These are phyloP conservation scores for Xestoiulus laeticollis DNA, from an alignment of 2,888 invertebrate genomes.

Conservation along the genomic window DNA sequence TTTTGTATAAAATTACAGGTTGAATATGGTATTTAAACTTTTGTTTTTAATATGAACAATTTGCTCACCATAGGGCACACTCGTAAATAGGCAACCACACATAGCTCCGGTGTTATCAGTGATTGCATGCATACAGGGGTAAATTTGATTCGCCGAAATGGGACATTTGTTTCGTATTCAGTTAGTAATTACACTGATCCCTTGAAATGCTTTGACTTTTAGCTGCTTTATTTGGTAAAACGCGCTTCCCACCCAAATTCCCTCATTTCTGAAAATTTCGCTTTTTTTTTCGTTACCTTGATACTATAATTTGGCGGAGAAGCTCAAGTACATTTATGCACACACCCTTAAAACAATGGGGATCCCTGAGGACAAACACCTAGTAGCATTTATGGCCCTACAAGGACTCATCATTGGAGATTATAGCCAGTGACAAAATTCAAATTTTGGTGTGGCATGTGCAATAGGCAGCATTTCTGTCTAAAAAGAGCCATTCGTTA, in stretches of 20 bases:
- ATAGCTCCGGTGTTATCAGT: background rate
- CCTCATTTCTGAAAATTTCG: background rate
- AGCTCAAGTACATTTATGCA: background rate
- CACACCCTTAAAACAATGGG: constrained; percentile 19
- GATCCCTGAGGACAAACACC: background rate
- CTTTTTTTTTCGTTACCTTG: background rate
- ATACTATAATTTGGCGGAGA: constrained; percentile 7
- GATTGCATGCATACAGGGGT: background rate
- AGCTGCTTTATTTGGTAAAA: background rate
- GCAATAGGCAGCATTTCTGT: background rate
- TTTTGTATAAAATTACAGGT: background rate
- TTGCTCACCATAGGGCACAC: too few species aligned
- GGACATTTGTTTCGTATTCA: background rate
- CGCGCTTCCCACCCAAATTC: constrained; percentile 5
- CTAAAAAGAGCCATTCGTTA: background rate
- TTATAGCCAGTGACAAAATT: constrained; percentile 12
- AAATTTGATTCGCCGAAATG: background rate
- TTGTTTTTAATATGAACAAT: too few species aligned
- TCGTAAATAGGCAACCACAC: background rate
- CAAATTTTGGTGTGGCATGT: background rate
- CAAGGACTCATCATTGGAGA: background rate
- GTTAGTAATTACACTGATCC: background rate
- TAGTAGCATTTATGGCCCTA: background rate
- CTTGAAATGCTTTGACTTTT: background rate
- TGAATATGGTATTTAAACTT: background rate